These are phyloP conservation scores for Aviceda subcristata DNA, from an alignment of 2,113 vertebrate genomes.

Conservation along the genomic window DNA sequence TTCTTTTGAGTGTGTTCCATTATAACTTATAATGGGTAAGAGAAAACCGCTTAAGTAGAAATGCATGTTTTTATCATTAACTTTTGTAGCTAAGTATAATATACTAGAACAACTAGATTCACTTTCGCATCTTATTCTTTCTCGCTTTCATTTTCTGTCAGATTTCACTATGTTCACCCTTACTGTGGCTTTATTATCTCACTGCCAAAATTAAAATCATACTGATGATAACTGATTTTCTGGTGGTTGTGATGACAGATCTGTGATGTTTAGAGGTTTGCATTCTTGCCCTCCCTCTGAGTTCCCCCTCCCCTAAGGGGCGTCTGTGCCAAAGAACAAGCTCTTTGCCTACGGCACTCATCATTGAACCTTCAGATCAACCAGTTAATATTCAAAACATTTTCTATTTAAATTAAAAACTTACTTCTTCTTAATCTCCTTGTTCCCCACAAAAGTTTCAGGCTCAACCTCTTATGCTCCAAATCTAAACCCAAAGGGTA, in stretches of 20 bases:
- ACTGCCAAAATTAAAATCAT: conserved; percentile 15
- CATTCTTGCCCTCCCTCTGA: conserved; percentile 52
- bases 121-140: neutral
- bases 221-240: conserved; percentile 41
- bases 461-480: conserved; percentile 16
- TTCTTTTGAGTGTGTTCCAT: neutral
- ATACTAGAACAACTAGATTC: neutral
- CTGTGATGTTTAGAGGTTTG: conserved; percentile 45
- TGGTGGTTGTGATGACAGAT: conserved; percentile 36
- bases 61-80: conserved; percentile 2
- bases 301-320: conserved; percentile 4
- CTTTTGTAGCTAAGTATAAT: neutral
- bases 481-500: conserved; percentile 30
- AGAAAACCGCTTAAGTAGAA: neutral
- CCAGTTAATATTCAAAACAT: conserved; percentile 56
- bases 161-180: neutral
- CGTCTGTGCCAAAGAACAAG: neutral
- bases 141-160: neutral
- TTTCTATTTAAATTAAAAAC: conserved; percentile 67
- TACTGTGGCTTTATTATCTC: neutral
- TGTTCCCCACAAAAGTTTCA: conserved; percentile 24
- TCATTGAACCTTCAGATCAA: conserved; percentile 43
- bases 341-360: conserved; percentile 18
- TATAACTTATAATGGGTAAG: neutral
- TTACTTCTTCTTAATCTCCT: conserved; percentile 9